Percentiles rank a stretch among this genome's conserved stretches.
Evolutionary conservation across 2,113 vertebrate genomes (phyloP).

Genomic region (Dromiciops gliroides): DNA sequence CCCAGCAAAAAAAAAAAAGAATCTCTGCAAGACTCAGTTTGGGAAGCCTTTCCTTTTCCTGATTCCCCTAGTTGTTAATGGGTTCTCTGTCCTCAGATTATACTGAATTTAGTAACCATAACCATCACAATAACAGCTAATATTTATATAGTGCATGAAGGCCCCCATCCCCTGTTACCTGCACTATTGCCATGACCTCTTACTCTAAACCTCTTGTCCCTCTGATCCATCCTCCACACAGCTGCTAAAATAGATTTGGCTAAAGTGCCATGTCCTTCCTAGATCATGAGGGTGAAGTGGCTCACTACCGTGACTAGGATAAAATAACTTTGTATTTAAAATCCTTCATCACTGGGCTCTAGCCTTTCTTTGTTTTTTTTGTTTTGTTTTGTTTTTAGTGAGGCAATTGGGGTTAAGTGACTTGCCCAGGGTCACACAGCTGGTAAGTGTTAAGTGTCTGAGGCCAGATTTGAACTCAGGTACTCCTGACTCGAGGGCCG

Average conservation of each 20-base stretch:
- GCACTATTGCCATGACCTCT: neutral
- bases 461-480: too few relatives aligned
- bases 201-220: too few relatives aligned
- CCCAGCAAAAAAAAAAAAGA: too few relatives aligned
- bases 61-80: neutral
- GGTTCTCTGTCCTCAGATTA: neutral
- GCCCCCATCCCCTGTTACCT: too few relatives aligned
- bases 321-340: neutral
- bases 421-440: too few relatives aligned
- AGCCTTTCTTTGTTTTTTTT: neutral
- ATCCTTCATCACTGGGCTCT: neutral
- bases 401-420: too few relatives aligned
- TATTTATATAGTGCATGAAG: neutral
- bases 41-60: too few relatives aligned
- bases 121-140: neutral
- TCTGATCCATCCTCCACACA: neutral
- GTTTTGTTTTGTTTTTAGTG: too few relatives aligned
- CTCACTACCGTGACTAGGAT: neutral
- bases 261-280: neutral
- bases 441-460: too few relatives aligned
- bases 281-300: too few relatives aligned
- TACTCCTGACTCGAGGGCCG: too few relatives aligned
- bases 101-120: neutral
- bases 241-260: neutral
- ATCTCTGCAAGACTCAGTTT: neutral